Evolutionary conservation across 2,888 invertebrate species (phyloP).

Genomic region (Digitonthophagus gazella): DNA sequence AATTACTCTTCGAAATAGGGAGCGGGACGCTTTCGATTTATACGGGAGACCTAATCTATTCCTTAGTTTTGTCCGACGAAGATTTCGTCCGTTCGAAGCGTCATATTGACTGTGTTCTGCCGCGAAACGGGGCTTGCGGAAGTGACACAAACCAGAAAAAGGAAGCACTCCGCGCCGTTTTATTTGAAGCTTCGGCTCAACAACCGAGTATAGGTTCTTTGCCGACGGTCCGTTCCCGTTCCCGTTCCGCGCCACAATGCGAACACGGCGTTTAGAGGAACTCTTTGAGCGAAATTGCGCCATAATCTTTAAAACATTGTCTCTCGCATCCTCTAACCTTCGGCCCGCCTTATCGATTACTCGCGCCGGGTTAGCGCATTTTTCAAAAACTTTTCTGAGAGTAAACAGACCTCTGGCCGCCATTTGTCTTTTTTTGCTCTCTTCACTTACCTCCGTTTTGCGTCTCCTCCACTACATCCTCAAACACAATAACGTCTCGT

Average conservation of each 20-base stretch:
- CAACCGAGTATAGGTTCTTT: conserved; percentile 43
- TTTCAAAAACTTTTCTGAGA: neutral
- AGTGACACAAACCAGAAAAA: conserved; percentile 43
- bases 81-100: conserved; percentile 38
- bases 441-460: neutral
- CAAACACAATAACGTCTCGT: neutral
- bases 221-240: conserved; percentile 36
- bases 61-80: conserved; percentile 12
- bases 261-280: conserved; percentile 37
- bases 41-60: neutral
- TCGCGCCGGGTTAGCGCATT: neutral
- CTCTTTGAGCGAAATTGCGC: conserved; percentile 37
- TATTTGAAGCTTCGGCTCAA: conserved; percentile 43
- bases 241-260: conserved; percentile 41
- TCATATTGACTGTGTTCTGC: conserved; percentile 41
- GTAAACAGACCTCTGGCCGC: neutral
- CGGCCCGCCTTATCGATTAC: neutral
- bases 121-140: conserved; percentile 37
- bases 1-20: neutral
- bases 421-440: neutral
- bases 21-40: neutral
- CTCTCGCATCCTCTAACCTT: conserved; percentile 6
- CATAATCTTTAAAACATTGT: conserved; percentile 33
- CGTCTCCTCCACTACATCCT: neutral
- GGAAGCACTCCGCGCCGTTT: conserved; percentile 44